phyloP scores from a whole-genome alignment of 2,113 vertebrate species.

The Ciconia stormi region DNA sequence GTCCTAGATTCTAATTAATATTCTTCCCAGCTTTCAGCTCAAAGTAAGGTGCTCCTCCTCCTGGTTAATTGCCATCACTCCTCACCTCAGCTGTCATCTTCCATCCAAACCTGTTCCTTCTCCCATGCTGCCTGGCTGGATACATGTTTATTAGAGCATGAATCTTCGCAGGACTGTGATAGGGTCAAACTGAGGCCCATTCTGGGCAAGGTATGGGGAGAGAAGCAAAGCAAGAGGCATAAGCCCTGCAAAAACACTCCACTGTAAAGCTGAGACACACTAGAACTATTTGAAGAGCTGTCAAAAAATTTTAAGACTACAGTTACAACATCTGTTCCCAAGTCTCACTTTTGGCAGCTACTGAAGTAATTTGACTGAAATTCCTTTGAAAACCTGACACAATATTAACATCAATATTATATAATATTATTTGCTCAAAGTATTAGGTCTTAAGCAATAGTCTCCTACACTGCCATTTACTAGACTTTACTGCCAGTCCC shows the following conservation, averaged over 20 bases:
- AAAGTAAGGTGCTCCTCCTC: not conserved
- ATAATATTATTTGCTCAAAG: not conserved
- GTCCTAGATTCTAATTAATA: not conserved
- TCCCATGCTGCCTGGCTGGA: not conserved
- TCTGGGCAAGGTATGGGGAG: not conserved
- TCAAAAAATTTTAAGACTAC: slow-evolving; percentile 25
- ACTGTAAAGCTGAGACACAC: not conserved
- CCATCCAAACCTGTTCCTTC: not conserved
- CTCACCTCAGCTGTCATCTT: not conserved
- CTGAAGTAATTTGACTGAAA: not conserved
- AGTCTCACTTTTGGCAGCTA: slow-evolving; percentile 23
- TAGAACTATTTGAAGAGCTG: slow-evolving; percentile 13
- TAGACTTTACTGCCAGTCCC: not conserved
- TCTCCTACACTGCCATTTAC: not conserved
- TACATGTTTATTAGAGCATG: slow-evolving; percentile 22
- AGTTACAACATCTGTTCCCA: slow-evolving; percentile 42
- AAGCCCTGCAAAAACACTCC: not conserved
- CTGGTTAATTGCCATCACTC: not conserved
- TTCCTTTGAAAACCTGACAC: slow-evolving; percentile 29
- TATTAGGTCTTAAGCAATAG: not conserved
- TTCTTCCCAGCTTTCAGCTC: not conserved
- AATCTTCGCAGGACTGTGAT: not conserved
- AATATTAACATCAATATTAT: slow-evolving; percentile 27
- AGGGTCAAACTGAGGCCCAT: not conserved
- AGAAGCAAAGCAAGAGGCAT: not conserved